These are phyloP conservation scores for Vanessa atalanta DNA, from an alignment of 1,140 invertebrate species.

Conservation along the genomic window DNA sequence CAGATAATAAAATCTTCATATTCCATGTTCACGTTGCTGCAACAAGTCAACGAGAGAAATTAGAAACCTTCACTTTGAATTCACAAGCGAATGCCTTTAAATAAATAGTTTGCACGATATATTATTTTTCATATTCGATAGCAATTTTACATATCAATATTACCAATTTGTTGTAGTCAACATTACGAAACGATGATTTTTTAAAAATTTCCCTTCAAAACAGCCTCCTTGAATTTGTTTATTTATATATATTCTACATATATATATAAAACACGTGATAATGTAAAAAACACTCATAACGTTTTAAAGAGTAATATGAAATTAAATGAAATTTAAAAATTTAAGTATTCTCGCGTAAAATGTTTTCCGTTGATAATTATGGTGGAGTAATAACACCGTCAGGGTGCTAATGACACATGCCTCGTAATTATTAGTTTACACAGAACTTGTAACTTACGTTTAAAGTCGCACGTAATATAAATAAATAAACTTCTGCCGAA, in stretches of 20 bases:
- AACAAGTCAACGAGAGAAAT: conserved; percentile 63
- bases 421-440: conserved; percentile 23
- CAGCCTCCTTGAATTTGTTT: no score
- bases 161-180: no score
- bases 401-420: conserved; percentile 1
- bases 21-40: conserved; percentile 73
- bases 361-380: conserved; percentile 4
- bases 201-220: no score
- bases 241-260: no score
- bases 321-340: background rate
- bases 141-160: no score
- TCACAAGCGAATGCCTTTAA: background rate
- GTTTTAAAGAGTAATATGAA: no score
- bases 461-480: background rate
- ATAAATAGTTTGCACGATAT: background rate
- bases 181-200: no score
- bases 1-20: conserved; percentile 78
- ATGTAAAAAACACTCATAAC: no score
- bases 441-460: background rate
- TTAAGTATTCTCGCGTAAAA: background rate
- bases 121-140: background rate
- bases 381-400: background rate
- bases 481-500: conserved; percentile 12
- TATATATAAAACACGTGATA: no score
- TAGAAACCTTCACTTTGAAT: conserved; percentile 22